phyloP scores from a whole-genome alignment of 2,113 vertebrate genomes.

The Peromyscus polionotus region DNA sequence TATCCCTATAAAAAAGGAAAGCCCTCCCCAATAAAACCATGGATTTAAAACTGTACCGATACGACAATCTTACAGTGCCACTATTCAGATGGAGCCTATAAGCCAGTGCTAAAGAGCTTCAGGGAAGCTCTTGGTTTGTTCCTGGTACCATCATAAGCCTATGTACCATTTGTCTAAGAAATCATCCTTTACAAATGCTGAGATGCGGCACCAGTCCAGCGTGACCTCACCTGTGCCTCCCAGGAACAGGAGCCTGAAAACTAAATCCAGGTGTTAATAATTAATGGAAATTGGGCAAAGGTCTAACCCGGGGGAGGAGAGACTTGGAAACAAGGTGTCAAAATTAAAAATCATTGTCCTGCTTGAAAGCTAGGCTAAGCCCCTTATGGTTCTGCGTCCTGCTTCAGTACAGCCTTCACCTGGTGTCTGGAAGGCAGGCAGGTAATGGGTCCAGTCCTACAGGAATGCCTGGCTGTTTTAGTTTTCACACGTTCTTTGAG shows the following conservation, averaged over 20 bases:
- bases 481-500: slow-evolving; percentile 33
- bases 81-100: not conserved
- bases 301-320: not conserved
- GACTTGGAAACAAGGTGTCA: not conserved
- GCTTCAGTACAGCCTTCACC: not conserved
- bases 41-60: slow-evolving; percentile 1
- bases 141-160: not conserved
- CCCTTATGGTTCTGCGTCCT: not conserved
- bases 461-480: slow-evolving; percentile 3
- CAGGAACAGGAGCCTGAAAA: slow-evolving; percentile 1
- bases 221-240: not conserved
- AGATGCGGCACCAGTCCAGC: not conserved
- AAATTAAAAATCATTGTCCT: not conserved
- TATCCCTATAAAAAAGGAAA: not conserved
- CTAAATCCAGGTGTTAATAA: not conserved
- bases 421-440: not conserved
- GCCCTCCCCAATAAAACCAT: not conserved
- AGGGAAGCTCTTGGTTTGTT: not conserved
- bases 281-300: slow-evolving; percentile 33
- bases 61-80: not conserved
- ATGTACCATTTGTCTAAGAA: not conserved
- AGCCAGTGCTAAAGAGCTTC: not conserved
- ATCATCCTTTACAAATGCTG: slow-evolving; percentile 12
- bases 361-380: not conserved
- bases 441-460: not conserved